Evolutionary conservation across 2,113 vertebrate species (phyloP), one percentile per base, ranked within the genome.

Genomic region (Choloepus hoffmanni): DNA sequence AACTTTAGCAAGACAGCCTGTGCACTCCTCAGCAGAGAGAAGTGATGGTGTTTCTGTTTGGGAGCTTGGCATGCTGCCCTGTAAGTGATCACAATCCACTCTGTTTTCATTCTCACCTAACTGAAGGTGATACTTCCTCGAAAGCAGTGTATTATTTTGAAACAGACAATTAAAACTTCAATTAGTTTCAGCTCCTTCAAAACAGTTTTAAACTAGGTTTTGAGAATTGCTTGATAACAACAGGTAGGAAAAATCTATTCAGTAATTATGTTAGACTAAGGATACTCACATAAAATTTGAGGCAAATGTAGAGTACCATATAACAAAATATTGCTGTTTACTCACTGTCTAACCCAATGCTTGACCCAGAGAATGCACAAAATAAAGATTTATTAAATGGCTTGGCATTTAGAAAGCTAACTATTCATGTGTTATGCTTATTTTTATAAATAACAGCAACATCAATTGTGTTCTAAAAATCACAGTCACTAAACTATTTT

Each of bases 21-120:
- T 5, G 30, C 1, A 3, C 0, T 19, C 3, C 21, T 14, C 5
- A 21, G 28, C 26, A 36, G 45, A 8, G 2, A 1, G 24, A 67
- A 55, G 1, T 26, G 48, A 5, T 3, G 1, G 7, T 21, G 2
- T 21, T 11, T 7, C 8, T 13, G 1, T 21, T 16, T 10, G 15
- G 15, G 14, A 21, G 43, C 28, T 18, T 26, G 36, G 62, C 19
- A 0, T 43, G n/a, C 33, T 15, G 1, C 45, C 23, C 33, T 50
- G 76, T 33, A 23, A 26, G 67, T 43, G 26, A 28, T 63, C 2
- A 15, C 43, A 1, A 0, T 33, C 10, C 2, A 7, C n/a, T 43
- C 19, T 65, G 1, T 36, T 40, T 45, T 74, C 19, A n/a, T 10
- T 43, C 26, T 10, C 3, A 28, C 55, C 53, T 73, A 43, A 62